Base-by-base conservation (phyloP, 2,888 invertebrate species). In the Eristalis tenax region DNA sequence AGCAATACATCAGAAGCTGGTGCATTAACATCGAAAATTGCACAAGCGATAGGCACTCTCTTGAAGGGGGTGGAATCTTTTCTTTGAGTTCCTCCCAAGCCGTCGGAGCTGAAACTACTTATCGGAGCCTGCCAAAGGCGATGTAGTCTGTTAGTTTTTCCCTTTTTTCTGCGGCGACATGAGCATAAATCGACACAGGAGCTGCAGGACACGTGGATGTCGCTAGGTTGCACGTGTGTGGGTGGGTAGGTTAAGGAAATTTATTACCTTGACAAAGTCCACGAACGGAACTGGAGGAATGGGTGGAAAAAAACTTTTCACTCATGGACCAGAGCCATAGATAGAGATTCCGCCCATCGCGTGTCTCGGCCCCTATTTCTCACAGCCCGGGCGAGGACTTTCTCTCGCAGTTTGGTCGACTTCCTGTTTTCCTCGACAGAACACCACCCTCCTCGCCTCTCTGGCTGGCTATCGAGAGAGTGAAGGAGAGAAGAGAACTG, bases 211-310 rank as follows among this genome's bases (percentile, higher is more conserved):
- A 59, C 32, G 8, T 40, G 15, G 26, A 26, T 59, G 59, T 13
- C 4, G 59, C 10, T 3, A 13, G 2, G 40, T 40, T 32, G 4
- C 32, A 32, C 32, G 63, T 40, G 59, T 78, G 57, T 35, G 50
- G 15, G 63, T 26, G 43, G 50, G 50, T 50, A 6, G 50, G 50
- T 18, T 18, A 74, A 56, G 8, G 11, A 28, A 69, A 81, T 75
- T 56, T 63, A 80, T 80, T 80, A 80, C 74, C 68, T 68, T 74
- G 74, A 80, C 80, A 80, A 74, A 74, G 74, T 80, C 23, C 26
- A 26, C 23, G 26, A 59, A 18, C 26, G 4, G 23, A 18, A 3
- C 15, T 1, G 15, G 13, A 1, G n/a, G 15, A n/a, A 43, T 4
- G 4, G 4, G 15, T 18, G 59, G 74, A 40, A 74, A 66, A 68